Conservation (phyloP, 2,888 invertebrate genomes). For the Lepidocyrtinus sp. region DNA sequence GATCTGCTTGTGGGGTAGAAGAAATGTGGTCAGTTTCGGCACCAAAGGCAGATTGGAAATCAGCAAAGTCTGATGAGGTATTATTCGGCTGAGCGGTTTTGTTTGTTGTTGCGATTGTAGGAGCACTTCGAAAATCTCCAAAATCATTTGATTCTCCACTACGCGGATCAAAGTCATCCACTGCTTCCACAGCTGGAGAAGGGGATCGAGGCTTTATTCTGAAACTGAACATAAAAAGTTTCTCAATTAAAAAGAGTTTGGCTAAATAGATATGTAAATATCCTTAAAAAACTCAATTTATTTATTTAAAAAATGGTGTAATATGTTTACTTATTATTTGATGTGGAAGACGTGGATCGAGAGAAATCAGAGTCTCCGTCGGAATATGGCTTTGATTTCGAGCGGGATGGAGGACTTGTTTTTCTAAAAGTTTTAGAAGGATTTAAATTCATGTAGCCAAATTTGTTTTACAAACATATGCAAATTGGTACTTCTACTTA, state of each 20-base stretch:
- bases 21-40: slow-evolving; percentile 24
- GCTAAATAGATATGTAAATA: too few species aligned
- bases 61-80: slow-evolving; percentile 62
- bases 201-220: slow-evolving; percentile 60
- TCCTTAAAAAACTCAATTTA: too few species aligned
- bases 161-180: slow-evolving; percentile 72
- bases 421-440: slow-evolving; percentile 29
- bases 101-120: slow-evolving; percentile 49
- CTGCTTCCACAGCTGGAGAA: slow-evolving; percentile 64
- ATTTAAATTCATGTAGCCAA: slow-evolving; percentile 12
- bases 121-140: slow-evolving; percentile 79
- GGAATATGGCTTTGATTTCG: slow-evolving; percentile 62
- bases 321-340: slow-evolving; percentile 53
- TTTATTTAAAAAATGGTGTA: too few species aligned
- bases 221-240: slow-evolving; percentile 33
- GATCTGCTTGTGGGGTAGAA: neutral
- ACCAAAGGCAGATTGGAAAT: slow-evolving; percentile 67
- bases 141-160: slow-evolving; percentile 77
- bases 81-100: slow-evolving; percentile 42
- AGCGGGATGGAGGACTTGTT: slow-evolving; percentile 59
- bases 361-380: slow-evolving; percentile 62
- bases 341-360: slow-evolving; percentile 55
- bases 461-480: too few species aligned
- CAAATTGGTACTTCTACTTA: slow-evolving; percentile 29
- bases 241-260: too few species aligned